Evolutionary conservation across 2,888 invertebrate species (phyloP).

Genomic region (Stenurella melanura): DNA sequence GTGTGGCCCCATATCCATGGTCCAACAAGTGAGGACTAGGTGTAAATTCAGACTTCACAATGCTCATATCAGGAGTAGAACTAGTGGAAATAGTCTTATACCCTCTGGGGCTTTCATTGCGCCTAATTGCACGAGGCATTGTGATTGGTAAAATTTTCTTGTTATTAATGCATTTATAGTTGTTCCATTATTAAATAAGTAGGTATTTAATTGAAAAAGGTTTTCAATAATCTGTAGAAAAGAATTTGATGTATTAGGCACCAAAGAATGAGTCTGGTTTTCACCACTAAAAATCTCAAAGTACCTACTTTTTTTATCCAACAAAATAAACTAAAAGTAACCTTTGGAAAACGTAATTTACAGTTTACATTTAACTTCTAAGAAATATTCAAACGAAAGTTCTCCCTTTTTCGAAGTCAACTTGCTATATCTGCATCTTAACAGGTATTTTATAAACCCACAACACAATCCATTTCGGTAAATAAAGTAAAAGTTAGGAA

Average conservation of each 20-base stretch:
- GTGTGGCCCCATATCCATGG: slow-evolving; percentile 91
- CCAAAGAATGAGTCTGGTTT: not conserved
- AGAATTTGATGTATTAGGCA: slow-evolving; percentile 15
- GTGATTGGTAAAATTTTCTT: slow-evolving; percentile 47
- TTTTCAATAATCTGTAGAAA: slow-evolving; percentile 26
- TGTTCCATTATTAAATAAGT: slow-evolving; percentile 27
- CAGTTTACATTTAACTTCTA: not conserved
- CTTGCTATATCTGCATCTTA: too few species aligned
- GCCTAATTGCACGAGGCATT: slow-evolving; percentile 76
- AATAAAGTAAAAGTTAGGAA: not conserved
- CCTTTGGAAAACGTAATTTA: not conserved
- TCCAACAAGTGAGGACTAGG: slow-evolving; percentile 87
- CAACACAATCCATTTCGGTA: not conserved
- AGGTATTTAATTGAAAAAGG: slow-evolving; percentile 11
- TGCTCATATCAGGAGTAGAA: slow-evolving; percentile 74
- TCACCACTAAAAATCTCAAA: slow-evolving; percentile 29
- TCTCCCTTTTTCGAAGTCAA: not conserved
- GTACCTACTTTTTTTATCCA: not conserved
- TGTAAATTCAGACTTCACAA: slow-evolving; percentile 74
- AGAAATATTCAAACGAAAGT: not conserved
- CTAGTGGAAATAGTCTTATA: slow-evolving; percentile 75
- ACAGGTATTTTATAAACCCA: too few species aligned
- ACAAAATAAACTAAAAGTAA: not conserved
- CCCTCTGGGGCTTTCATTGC: slow-evolving; percentile 69
- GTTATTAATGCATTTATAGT: slow-evolving; percentile 25